phyloP scores from a whole-genome alignment of 2,113 vertebrate species.

The Pagrus major region DNA sequence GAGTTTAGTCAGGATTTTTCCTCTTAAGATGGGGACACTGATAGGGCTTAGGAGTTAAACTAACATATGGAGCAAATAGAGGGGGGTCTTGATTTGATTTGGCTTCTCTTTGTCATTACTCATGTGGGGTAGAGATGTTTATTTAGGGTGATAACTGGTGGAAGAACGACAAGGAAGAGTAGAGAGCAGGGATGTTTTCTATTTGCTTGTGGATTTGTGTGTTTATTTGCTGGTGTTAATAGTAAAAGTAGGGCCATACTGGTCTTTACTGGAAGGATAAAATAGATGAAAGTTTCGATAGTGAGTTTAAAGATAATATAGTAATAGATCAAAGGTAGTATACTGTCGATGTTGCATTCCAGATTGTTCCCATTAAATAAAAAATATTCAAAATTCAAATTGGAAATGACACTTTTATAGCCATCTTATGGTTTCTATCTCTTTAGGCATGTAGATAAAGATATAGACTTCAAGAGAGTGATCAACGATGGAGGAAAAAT shows the following conservation, averaged over 20 bases:
- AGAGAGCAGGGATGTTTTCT: constrained; percentile 48
- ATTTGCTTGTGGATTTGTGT: constrained; percentile 37
- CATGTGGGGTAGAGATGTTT: constrained; percentile 61
- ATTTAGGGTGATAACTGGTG: constrained; percentile 51
- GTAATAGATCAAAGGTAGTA: not conserved
- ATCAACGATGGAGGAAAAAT: too few relatives aligned
- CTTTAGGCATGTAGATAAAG: not conserved
- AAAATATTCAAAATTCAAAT: not conserved
- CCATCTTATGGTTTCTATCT: constrained; percentile 2
- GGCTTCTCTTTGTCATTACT: constrained; percentile 60
- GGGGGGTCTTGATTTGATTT: constrained; percentile 60
- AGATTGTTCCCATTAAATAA: not conserved
- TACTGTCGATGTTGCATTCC: not conserved
- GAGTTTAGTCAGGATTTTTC: constrained; percentile 71
- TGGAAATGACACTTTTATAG: constrained; percentile 23
- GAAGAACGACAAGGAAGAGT: constrained; percentile 5
- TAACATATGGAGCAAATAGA: constrained; percentile 76
- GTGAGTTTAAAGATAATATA: not conserved
- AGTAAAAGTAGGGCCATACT: not conserved
- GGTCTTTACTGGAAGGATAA: constrained; percentile 1
- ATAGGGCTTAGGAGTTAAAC: constrained; percentile 64
- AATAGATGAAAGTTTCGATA: not conserved
- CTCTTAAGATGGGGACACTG: constrained; percentile 69
- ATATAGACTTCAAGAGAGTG: too few relatives aligned
- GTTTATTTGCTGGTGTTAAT: constrained; percentile 32